phyloP scores from a whole-genome alignment of 2,888 invertebrate genomes.

The Gandaritis pyraliata region DNA sequence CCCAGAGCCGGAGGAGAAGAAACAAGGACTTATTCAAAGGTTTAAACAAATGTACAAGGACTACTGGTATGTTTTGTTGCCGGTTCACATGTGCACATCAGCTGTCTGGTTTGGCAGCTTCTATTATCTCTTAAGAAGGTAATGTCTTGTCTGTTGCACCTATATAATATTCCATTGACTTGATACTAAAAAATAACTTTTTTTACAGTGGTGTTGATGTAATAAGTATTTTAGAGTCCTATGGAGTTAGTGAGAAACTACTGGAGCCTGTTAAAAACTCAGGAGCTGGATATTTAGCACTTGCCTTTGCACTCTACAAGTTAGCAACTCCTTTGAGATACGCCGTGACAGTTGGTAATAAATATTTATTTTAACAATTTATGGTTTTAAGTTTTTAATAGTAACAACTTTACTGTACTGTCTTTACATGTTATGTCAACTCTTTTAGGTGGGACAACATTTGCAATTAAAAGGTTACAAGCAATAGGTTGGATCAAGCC shows the following conservation, averaged over 20 bases:
- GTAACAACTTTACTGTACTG: background rate
- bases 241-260: conserved; percentile 91
- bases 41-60: conserved; percentile 97
- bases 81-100: conserved; percentile 96
- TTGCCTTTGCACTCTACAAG: conserved; percentile 97
- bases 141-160: conserved; percentile 45
- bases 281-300: conserved; percentile 94
- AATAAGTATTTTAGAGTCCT: conserved; percentile 88
- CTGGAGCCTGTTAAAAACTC: conserved; percentile 91
- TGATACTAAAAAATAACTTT: conserved; percentile 3
- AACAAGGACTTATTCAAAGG: conserved; percentile 71
- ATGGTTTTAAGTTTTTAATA: background rate
- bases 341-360: conserved; percentile 93
- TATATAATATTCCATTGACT: background rate
- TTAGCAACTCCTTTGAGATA: conserved; percentile 95
- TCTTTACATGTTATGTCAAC: background rate
- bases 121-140: conserved; percentile 95
- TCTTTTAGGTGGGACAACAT: conserved; percentile 91
- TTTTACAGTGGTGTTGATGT: conserved; percentile 95
- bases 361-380: background rate
- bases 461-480: conserved; percentile 92
- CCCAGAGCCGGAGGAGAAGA: conserved; percentile 55
- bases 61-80: conserved; percentile 98
- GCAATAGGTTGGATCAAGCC: conserved; percentile 93
- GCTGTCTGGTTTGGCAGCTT: conserved; percentile 94